Percentiles rank a stretch among this genome's conserved stretches.
Evolutionary conservation across 2,888 invertebrate species (phyloP).

Genomic region (Chaetogeoica ovagalla): DNA sequence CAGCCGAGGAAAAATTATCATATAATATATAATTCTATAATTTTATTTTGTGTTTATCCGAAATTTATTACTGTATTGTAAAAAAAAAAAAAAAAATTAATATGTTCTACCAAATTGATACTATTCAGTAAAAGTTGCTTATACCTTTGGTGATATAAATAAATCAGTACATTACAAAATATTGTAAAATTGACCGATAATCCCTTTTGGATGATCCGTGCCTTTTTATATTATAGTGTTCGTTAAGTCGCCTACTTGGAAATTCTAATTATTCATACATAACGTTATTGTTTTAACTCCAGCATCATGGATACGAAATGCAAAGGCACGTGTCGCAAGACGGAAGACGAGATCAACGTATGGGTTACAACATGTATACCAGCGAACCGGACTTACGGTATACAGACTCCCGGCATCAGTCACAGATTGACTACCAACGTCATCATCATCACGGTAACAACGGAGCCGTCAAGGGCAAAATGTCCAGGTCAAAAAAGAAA

Average conservation of each 20-base stretch:
- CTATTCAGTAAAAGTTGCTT: too few relatives aligned
- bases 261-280: neutral
- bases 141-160: too few relatives aligned
- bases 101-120: too few relatives aligned
- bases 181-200: too few relatives aligned
- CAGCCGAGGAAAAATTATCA: too few relatives aligned
- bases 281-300: constrained; percentile 46
- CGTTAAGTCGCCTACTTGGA: neutral
- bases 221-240: too few relatives aligned
- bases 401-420: constrained; percentile 47
- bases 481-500: constrained; percentile 69
- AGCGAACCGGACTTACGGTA: constrained; percentile 73
- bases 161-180: too few relatives aligned
- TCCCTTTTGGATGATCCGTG: too few relatives aligned
- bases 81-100: too few relatives aligned
- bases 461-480: constrained; percentile 62
- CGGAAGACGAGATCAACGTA: constrained; percentile 61
- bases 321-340: constrained; percentile 55
- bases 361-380: constrained; percentile 63
- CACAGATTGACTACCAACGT: constrained; percentile 48
- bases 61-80: too few relatives aligned
- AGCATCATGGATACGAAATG: constrained; percentile 50
- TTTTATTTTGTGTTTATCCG: too few relatives aligned
- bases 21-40: too few relatives aligned
- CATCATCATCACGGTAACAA: constrained; percentile 58